Base-by-base conservation (phyloP, 2,113 vertebrate species). In the Periophthalmodon schlosseri region DNA sequence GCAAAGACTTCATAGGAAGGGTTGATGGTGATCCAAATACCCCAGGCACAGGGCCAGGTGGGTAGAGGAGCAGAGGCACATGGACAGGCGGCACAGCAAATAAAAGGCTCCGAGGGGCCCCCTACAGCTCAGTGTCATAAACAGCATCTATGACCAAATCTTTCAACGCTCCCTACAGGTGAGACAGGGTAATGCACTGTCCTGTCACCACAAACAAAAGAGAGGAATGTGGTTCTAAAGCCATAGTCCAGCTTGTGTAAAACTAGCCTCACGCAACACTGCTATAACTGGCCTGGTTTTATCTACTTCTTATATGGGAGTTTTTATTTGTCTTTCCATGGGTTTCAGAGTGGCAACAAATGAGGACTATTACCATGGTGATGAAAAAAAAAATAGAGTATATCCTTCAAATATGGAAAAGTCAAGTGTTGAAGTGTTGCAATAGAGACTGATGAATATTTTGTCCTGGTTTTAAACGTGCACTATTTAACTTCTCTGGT, bases 81-180 rank as follows among this genome's bases (percentile, higher is more conserved):
- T 76, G 80, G 84, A 81, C 88, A 88, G 87, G 86, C 89, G 90
- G 88, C 84, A 75, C 60, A 24, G 78, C 83, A 89, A 86, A 89
- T 88, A 90, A 86, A 86, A 88, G 85, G 82, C 83, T 88, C 81
- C 15, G 68, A 33, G 70, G 78, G 70, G 86, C 20, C 71, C 52
- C 80, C 76, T 57, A 73, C 69, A 72, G 74, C 86, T 83, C 74
- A 39, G 64, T 74, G 64, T 66, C 52, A 75, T 77, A 63, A 67
- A 83, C 24, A 44, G 76, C 68, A 47, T 33, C 15, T 68, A 71
- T 23, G 76, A 66, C 77, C 71, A 10, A 57, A 60, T 28, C 47
- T 74, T 24, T 49, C 65, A 68, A 68, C 56, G 11, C 67, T 44
- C 21, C 21, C 24, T 50, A 72, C 76, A 79, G 81, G 74, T 74